A percentile compares a stretch with the other conserved stretches of the same genome.
Evolutionary conservation across 2,888 invertebrate species (phyloP).

Genomic region (Drosophila mimica): DNA sequence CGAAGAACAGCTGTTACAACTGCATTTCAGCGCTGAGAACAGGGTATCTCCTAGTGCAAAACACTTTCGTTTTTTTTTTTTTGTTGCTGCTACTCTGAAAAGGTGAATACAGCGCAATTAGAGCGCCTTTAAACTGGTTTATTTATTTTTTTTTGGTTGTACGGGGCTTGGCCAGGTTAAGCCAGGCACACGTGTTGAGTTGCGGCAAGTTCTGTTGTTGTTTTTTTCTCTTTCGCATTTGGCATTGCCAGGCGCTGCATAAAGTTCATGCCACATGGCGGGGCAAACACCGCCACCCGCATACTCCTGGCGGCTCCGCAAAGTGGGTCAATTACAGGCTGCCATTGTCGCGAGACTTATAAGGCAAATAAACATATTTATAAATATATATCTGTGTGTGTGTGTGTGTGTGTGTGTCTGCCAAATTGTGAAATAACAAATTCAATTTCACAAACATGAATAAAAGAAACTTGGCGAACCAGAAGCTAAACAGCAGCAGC

Average conservation of each 20-base stretch:
- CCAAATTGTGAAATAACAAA: slow-evolving; percentile 73
- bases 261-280: slow-evolving; percentile 55
- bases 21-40: neutral
- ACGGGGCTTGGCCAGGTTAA: slow-evolving; percentile 53
- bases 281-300: slow-evolving; percentile 33
- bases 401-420: slow-evolving; percentile 31
- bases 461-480: slow-evolving; percentile 47
- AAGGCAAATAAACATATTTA: slow-evolving; percentile 25
- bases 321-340: slow-evolving; percentile 79
- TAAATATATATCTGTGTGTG: slow-evolving; percentile 14
- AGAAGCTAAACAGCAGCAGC: slow-evolving; percentile 22
- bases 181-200: slow-evolving; percentile 71
- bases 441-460: slow-evolving; percentile 74
- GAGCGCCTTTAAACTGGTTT: slow-evolving; percentile 75
- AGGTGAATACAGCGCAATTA: slow-evolving; percentile 64
- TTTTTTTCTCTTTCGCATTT: slow-evolving; percentile 28
- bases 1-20: neutral
- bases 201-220: slow-evolving; percentile 37
- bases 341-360: slow-evolving; percentile 63
- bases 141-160: slow-evolving; percentile 7
- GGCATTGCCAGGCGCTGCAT: slow-evolving; percentile 58
- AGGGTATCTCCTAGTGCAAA: neutral
- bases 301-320: slow-evolving; percentile 28
- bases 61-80: neutral
- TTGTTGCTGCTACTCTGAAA: neutral